Evolutionary conservation across 2,888 invertebrate genomes (phyloP).

Genomic region (Acanthosepion esculentum): DNA sequence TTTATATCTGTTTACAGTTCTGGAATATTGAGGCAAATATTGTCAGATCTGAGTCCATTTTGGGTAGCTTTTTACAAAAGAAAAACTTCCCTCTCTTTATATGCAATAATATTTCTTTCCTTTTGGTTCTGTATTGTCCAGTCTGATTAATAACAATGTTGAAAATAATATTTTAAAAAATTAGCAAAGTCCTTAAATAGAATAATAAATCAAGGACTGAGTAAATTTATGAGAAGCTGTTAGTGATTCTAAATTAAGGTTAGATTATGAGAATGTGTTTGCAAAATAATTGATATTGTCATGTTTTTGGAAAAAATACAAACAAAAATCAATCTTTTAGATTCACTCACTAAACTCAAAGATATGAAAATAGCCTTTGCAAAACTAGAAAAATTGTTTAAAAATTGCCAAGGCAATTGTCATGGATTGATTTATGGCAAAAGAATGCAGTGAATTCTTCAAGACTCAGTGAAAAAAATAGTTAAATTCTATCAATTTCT

Average conservation of each 20-base stretch:
- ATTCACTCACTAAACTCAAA: background rate
- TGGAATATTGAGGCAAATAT: background rate
- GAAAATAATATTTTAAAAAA: background rate
- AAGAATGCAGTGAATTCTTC: background rate
- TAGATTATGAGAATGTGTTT: background rate
- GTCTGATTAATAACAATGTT: background rate
- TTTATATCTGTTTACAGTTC: background rate
- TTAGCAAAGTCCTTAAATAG: background rate
- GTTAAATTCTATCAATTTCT: background rate
- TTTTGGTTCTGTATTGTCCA: background rate
- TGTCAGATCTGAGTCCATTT: background rate
- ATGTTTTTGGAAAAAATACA: background rate
- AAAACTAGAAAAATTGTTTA: background rate
- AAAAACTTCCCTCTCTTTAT: background rate
- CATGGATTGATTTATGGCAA: background rate
- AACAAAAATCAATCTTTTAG: background rate
- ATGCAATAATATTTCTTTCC: conserved; percentile 33
- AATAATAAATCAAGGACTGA: background rate
- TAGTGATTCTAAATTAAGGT: conserved; percentile 33
- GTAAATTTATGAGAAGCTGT: conserved; percentile 17
- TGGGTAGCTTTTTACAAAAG: background rate
- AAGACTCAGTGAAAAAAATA: background rate
- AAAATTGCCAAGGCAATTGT: background rate
- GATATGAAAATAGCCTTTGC: background rate
- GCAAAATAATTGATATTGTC: conserved; percentile 1